Evolutionary conservation across 2,888 invertebrate species (phyloP).

Genomic region (Melieria picta): DNA sequence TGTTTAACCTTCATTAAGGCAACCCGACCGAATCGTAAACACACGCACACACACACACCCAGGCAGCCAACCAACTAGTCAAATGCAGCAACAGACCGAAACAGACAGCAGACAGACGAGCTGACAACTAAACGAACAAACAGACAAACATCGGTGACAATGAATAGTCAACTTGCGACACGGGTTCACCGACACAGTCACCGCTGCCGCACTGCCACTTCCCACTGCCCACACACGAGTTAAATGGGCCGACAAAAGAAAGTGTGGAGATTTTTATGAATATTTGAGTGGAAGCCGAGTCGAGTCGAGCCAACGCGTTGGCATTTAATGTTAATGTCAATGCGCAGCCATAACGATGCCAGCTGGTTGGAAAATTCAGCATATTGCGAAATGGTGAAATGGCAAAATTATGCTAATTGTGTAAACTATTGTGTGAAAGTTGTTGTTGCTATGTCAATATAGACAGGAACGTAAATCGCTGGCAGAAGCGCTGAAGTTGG

Average conservation of each 20-base stretch:
- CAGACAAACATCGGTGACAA: not conserved
- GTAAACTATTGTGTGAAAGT: too few species aligned
- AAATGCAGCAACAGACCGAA: too few species aligned
- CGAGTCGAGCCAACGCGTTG: not conserved
- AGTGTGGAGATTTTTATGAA: conserved; percentile 22
- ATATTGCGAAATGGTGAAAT: not conserved
- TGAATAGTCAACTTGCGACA: not conserved
- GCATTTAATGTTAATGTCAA: conserved; percentile 19
- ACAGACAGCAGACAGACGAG: too few species aligned
- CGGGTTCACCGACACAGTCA: too few species aligned
- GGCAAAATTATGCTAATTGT: too few species aligned
- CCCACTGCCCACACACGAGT: too few species aligned
- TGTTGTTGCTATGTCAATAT: too few species aligned
- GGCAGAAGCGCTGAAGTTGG: too few species aligned
- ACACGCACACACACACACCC: not conserved
- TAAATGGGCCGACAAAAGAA: not conserved
- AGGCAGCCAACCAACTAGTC: not conserved
- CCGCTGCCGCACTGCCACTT: too few species aligned
- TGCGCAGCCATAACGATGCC: not conserved
- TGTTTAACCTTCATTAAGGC: conserved; percentile 57
- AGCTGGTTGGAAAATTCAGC: not conserved
- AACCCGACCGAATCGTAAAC: not conserved
- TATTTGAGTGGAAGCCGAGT: not conserved
- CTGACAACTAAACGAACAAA: not conserved
- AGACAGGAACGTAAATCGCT: too few species aligned